Base-by-base conservation (phyloP, 2,113 vertebrate genomes). In the Paramormyrops kingsleyae region DNA sequence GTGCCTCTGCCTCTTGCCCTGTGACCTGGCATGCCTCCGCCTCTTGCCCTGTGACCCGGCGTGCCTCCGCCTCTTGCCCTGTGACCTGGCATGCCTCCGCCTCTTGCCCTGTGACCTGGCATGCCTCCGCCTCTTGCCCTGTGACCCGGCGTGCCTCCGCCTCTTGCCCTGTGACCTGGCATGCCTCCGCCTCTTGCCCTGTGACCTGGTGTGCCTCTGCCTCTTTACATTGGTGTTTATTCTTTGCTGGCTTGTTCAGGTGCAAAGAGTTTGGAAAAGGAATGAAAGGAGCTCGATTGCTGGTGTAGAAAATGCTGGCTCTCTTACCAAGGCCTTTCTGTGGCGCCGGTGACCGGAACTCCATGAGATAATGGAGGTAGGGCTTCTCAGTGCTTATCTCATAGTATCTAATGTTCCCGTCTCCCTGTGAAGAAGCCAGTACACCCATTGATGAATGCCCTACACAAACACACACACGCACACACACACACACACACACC, bases 371-470 rank as follows among this genome's bases (percentile, higher is more conserved):
- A 50, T 96, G 98, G 92, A 99, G 89, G 95, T 97, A 99, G 47
- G 99, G 98, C 95, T 99, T 99, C 92, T 99, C 98, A 0, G 95
- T 95, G 91, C 96, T 96, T 2, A 99, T 96, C 95, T 99, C 98
- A 0, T 98, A 99, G 94, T 99, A 99, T 2, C 99, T 97, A 91
- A 99, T 99, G 94, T 99, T 99, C 10, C 99, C 99, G 0, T 99
- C 99, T 0, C 99, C 99, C 99, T 99, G 95, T 35, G 90, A 89
- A 91, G 24, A 31, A 70, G 46, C 21, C 62, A 87, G 47, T 4
- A 7, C 80, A 31, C 39, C 10, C 83, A 12, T 47, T 24, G 50
- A 12, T 17, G 77, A 83, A n/a, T 17, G 77, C 83, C 31, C n/a
- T 21, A 42, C 53, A 5, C 49, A 21, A 19, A 27, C 19, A 17